A percentile compares a stretch with the other conserved stretches of the same genome.
Evolutionary conservation across 2,888 invertebrate species (phyloP).

Genomic region (Clunio marinus): DNA sequence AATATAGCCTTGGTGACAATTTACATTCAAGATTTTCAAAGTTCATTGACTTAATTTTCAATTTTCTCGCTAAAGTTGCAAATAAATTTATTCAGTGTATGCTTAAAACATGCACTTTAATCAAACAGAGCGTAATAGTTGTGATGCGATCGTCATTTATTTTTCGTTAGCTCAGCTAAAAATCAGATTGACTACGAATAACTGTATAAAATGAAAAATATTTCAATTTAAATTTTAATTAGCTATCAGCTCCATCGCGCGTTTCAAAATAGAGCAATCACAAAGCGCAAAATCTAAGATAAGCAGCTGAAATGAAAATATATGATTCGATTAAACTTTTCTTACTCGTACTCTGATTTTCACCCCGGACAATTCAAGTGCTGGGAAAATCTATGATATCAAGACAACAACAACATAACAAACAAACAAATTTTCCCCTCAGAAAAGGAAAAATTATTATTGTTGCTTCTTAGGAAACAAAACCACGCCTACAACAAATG

Average conservation of each 20-base stretch:
- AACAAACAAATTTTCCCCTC: slow-evolving; percentile 23
- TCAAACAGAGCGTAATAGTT: slow-evolving; percentile 8
- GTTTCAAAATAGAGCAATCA: slow-evolving; percentile 19
- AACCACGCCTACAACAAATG: slow-evolving; percentile 36
- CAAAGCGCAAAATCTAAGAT: slow-evolving; percentile 33
- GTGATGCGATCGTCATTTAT: neutral
- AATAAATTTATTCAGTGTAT: neutral
- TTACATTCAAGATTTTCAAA: no score
- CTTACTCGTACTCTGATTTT: neutral
- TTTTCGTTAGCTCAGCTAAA: neutral
- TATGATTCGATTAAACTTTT: slow-evolving; percentile 12
- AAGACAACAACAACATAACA: slow-evolving; percentile 2
- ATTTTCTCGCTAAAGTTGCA: neutral
- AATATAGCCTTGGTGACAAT: no score
- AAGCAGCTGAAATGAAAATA: neutral
- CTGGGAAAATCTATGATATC: neutral
- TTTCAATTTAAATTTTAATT: slow-evolving; percentile 28
- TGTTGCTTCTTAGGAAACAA: slow-evolving; percentile 30
- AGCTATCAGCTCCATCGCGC: slow-evolving; percentile 18
- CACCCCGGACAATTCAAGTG: neutral
- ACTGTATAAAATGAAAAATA: neutral
- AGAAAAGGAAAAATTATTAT: slow-evolving; percentile 32
- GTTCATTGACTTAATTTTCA: slow-evolving; percentile 2
- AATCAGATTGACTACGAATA: neutral
- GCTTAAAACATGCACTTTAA: slow-evolving; percentile 17